Percentiles rank a stretch among this genome's conserved stretches.
These are phyloP conservation scores for Vulpes lagopus DNA, from an alignment of 2,113 vertebrate species.

Conservation along the genomic window DNA sequence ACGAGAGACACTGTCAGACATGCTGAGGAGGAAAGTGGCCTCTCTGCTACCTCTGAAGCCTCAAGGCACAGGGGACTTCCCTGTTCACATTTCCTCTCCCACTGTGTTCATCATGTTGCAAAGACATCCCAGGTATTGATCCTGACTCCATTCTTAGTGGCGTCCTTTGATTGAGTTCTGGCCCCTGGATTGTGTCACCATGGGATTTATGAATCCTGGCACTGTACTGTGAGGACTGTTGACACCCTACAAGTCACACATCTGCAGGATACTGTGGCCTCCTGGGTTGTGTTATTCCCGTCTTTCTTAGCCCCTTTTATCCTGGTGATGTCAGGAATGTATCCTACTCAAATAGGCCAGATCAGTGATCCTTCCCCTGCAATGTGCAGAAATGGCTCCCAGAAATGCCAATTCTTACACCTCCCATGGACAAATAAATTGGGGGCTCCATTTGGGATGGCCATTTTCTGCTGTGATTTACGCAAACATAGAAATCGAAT, in stretches of 20 bases:
- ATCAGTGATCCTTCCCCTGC: background rate
- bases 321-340: background rate
- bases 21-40: background rate
- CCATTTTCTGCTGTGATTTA: background rate
- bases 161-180: background rate
- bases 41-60: background rate
- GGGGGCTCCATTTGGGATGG: background rate
- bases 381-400: background rate
- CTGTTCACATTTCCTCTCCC: background rate
- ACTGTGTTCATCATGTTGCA: background rate
- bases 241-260: background rate
- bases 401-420: too few relatives aligned
- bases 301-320: background rate
- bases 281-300: background rate
- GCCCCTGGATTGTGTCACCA: background rate
- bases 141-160: background rate
- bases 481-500: too few relatives aligned
- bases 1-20: background rate
- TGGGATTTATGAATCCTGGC: background rate
- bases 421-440: background rate
- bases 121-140: background rate
- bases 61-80: background rate
- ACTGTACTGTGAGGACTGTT: background rate
- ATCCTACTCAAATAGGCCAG: too few relatives aligned
- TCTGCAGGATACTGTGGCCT: fast-evolving